Conservation (phyloP, 2,113 vertebrate species). For the Sigmodon hispidus region DNA sequence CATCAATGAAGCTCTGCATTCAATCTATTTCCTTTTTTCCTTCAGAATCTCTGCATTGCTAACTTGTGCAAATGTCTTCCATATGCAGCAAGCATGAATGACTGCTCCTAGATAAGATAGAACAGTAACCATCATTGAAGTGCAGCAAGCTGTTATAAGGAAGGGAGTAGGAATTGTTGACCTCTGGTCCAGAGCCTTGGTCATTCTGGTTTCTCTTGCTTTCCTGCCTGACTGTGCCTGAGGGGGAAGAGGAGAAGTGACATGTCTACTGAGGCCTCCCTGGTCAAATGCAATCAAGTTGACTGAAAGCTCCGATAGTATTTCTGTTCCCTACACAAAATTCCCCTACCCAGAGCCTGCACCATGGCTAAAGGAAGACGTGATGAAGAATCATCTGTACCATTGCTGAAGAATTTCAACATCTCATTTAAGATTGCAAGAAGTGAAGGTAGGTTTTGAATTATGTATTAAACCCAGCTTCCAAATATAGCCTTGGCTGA, state of each 20-base stretch:
- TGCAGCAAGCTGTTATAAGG: not conserved
- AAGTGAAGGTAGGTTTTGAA: conserved; percentile 61
- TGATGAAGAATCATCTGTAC: not conserved
- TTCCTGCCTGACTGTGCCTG: conserved; percentile 56
- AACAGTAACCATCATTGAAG: not conserved
- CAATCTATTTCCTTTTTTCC: not conserved
- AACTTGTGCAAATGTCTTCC: not conserved
- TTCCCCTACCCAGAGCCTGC: not conserved
- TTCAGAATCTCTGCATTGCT: not conserved
- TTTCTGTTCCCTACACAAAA: not conserved
- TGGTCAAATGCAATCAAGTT: conserved; percentile 75
- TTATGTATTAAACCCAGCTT: conserved; percentile 72
- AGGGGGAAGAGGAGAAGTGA: conserved; percentile 60
- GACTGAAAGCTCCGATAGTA: conserved; percentile 66
- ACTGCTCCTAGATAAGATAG: not conserved
- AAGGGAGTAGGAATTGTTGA: not conserved
- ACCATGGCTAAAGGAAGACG: not conserved
- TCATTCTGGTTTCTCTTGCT: conserved; percentile 4
- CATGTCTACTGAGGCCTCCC: conserved; percentile 20
- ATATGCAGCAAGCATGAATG: not conserved
- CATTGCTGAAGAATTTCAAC: conserved; percentile 21
- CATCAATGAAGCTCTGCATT: accelerated
- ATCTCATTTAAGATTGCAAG: conserved; percentile 73
- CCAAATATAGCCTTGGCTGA: conserved; percentile 51
- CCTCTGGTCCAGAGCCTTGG: not conserved